A percentile compares a stretch with the other conserved stretches of the same genome.
Conservation (phyloP, 2,888 invertebrate genomes). For the Callinectes sapidus region DNA sequence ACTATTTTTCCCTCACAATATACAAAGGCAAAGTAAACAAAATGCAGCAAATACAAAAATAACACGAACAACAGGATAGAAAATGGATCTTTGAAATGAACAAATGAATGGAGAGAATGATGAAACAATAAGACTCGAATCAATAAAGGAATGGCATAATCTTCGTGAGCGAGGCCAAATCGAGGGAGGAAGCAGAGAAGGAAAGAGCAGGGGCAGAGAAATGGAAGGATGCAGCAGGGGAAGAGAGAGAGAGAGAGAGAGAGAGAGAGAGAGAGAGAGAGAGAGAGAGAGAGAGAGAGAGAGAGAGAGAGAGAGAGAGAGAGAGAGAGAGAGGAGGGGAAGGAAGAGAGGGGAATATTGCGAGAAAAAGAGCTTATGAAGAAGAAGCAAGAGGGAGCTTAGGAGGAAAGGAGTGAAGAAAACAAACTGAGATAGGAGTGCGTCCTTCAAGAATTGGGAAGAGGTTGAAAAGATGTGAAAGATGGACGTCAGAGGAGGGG, state of each 20-base stretch:
- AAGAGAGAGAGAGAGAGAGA: neutral
- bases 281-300: neutral
- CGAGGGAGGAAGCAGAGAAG: no score
- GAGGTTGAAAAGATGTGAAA: neutral
- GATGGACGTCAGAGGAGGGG: neutral
- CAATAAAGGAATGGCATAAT: neutral
- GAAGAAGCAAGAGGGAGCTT: no score
- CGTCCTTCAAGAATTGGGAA: neutral
- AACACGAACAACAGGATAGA: neutral
- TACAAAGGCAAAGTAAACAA: no score
- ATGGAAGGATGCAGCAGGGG: neutral
- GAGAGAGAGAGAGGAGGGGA: neutral
- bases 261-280: no score
- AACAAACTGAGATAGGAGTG: neutral
- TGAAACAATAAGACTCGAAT: neutral
- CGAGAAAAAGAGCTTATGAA: no score
- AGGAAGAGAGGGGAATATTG: neutral
- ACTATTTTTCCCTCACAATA: no score
- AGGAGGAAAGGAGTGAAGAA: neutral
- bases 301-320: neutral
- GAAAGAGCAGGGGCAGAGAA: neutral
- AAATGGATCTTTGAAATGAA: neutral
- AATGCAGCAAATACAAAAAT: neutral
- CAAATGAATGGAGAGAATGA: neutral
- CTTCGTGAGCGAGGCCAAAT: neutral